Evolutionary conservation across 2,888 invertebrate species (phyloP), one percentile per base, ranked within the genome.

Genomic region (Lamellibrachia columna): DNA sequence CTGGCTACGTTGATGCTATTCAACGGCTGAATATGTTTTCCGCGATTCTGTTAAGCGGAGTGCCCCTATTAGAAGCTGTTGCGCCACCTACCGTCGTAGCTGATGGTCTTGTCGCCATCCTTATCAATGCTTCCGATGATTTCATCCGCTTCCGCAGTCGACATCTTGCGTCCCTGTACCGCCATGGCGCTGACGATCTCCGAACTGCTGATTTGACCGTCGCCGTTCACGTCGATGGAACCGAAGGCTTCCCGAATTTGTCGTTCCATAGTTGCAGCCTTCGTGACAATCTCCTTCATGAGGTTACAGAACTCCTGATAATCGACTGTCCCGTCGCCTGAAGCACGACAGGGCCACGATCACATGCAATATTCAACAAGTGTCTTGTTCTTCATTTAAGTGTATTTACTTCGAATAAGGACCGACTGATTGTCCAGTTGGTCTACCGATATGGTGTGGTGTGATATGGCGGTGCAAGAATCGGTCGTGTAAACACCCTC

Each of bases 261-360:
- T 28, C 52, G 22, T 53, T 93, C 93, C 28, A 75, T 40, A 15
- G 28, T 15, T 28, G n/a, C 90, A 15, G 90, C 75, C 53, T 53
- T 90, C 28, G 4, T 92, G 52, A 93, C 90, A 9, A 90, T 53
- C 40, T 92, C 90, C 11, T 90, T 90, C 93, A 93, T 92, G 15
- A 90, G 58, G n/a, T 53, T 53, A 53, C 92, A 92, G 53, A 93
- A 93, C 90, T 93, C 93, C 3, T 53, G n/a, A 52, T 90, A 93
- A 28, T 93, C 92, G 22, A 93, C 90, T 11, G 58, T 58, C 22
- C 93, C 93, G 53, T 93, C 92, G 28, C 93, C 93, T 93, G 91
- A 91, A 60, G 52, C 15, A 92, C 2, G 11, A 15, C 15, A 15
- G 22, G 15, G 15, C 58, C 3, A 22, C 75, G 75, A 22, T 75